phyloP scores from a whole-genome alignment of 2,888 invertebrate species.

The Cheilosia impressa region DNA sequence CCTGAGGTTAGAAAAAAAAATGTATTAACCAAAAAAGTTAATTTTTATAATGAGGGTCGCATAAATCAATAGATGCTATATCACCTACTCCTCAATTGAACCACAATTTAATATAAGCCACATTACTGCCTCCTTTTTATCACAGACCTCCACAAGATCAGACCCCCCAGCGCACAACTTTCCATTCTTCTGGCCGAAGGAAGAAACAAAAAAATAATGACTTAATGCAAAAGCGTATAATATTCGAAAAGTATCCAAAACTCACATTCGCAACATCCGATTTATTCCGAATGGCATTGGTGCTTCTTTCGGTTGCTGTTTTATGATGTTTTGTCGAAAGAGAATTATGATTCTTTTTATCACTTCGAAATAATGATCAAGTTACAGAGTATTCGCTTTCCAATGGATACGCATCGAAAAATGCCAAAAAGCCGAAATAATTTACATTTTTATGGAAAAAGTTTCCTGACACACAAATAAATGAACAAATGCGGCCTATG shows the following conservation, averaged over 20 bases:
- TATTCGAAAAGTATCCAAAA: conserved; percentile 53
- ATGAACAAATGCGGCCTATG: conserved; percentile 54
- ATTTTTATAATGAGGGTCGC: too few species aligned
- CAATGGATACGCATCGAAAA: conserved; percentile 72
- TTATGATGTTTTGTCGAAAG: conserved; percentile 63
- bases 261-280: conserved; percentile 58
- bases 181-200: not conserved
- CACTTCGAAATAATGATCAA: conserved; percentile 74
- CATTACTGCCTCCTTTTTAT: conserved; percentile 7
- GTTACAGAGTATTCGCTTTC: conserved; percentile 68
- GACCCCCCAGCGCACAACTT: not conserved
- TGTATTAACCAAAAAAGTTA: too few species aligned
- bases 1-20: too few species aligned
- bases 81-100: too few species aligned
- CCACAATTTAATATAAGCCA: not conserved
- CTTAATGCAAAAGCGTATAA: conserved; percentile 39
- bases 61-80: too few species aligned
- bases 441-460: conserved; percentile 80
- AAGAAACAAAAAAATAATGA: conserved; percentile 25
- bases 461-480: conserved; percentile 73
- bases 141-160: not conserved
- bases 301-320: conserved; percentile 18
- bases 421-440: conserved; percentile 71
- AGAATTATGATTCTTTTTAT: conserved; percentile 75
- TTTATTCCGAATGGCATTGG: conserved; percentile 60